Conservation (phyloP, 2,113 vertebrate species). For the Cyanoramphus novaezelandiae region DNA sequence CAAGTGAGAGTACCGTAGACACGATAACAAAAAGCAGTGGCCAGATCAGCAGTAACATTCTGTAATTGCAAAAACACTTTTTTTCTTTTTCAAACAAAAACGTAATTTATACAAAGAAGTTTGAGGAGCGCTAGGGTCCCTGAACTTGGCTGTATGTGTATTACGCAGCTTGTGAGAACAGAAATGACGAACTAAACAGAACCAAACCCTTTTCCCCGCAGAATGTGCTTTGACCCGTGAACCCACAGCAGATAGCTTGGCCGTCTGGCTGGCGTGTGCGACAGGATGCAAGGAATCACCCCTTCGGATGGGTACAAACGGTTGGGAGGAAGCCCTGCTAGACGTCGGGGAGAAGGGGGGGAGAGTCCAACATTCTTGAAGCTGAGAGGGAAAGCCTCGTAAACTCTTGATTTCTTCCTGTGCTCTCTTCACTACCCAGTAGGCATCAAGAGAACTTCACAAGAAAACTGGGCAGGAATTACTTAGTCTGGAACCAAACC, state of each 20-base stretch:
- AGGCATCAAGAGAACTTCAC: not conserved
- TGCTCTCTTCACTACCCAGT: not conserved
- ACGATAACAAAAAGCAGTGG: not conserved
- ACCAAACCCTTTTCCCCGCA: not conserved
- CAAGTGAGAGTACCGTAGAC: not conserved
- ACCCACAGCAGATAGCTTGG: not conserved
- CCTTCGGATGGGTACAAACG: fast-evolving
- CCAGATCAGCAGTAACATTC: not conserved
- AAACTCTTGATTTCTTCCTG: not conserved
- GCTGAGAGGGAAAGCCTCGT: not conserved
- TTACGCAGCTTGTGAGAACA: not conserved
- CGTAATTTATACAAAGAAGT: not conserved
- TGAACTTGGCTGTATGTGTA: not conserved
- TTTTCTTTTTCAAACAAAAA: not conserved
- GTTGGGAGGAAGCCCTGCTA: not conserved
- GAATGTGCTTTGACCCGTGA: not conserved
- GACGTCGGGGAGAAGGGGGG: not conserved
- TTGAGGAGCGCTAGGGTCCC: not conserved
- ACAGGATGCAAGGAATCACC: not conserved
- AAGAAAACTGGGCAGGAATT: not conserved
- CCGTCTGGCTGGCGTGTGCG: not conserved
- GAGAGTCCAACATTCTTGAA: not conserved
- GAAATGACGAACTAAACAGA: not conserved
- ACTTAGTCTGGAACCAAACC: not conserved
- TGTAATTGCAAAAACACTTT: not conserved